A percentile compares a stretch with the other conserved stretches of the same genome.
Conservation (phyloP, 2,797 vertebrate genomes). For the Trachops cirrhosus region DNA sequence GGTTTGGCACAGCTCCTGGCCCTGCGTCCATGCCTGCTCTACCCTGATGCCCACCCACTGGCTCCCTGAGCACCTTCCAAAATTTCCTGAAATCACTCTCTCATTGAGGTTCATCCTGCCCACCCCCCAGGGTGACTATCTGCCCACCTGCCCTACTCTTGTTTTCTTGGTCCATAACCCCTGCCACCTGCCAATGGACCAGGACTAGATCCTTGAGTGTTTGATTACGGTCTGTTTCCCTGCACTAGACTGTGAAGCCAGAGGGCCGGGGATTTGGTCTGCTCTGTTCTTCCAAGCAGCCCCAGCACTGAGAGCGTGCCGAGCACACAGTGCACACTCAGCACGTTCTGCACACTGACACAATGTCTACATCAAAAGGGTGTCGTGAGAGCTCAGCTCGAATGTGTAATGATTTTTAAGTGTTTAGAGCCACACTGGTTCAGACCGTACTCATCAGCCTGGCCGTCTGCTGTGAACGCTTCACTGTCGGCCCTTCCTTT, state of each 20-base stretch:
- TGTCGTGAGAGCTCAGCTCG: not conserved
- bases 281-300: not conserved
- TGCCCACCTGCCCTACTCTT: not conserved
- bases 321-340: fast-evolving
- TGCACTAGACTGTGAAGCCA: not conserved
- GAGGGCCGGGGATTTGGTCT: not conserved
- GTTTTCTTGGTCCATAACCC: not conserved
- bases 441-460: not conserved
- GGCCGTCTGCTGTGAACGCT: not conserved
- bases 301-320: not conserved
- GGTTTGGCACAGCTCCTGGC: not conserved
- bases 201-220: not conserved
- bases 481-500: no score
- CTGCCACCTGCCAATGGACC: not conserved
- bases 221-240: not conserved
- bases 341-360: not conserved
- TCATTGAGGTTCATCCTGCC: not conserved
- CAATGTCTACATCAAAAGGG: not conserved
- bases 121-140: not conserved
- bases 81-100: not conserved
- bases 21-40: not conserved
- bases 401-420: not conserved
- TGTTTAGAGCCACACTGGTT: not conserved
- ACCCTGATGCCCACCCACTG: fast-evolving
- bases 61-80: not conserved